Conservation (phyloP, 2,113 vertebrate species). For the Nothocercus nigrocapillus region DNA sequence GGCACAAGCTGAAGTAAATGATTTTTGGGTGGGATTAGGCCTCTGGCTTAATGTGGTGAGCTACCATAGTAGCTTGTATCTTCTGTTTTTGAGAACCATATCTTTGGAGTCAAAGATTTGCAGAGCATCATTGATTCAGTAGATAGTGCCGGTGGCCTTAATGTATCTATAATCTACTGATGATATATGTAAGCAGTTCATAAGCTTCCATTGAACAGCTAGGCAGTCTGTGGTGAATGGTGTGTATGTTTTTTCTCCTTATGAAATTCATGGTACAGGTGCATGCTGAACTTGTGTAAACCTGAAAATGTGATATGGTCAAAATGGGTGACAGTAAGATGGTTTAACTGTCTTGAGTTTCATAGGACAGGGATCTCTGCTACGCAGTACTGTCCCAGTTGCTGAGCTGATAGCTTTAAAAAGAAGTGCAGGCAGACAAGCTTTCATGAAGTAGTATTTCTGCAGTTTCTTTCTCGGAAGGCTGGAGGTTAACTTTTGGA, state of each 20-base stretch:
- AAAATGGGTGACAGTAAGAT: constrained; percentile 12
- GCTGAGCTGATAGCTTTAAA: background rate
- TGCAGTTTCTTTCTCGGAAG: constrained; percentile 21
- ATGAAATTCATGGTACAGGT: constrained; percentile 44
- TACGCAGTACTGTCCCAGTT: constrained; percentile 15
- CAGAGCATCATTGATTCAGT: constrained; percentile 33
- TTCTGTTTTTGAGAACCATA: constrained; percentile 37
- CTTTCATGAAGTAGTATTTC: background rate
- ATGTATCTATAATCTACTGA: constrained; percentile 42
- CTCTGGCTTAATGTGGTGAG: constrained; percentile 53
- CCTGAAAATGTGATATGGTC: constrained; percentile 12
- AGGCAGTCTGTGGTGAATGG: constrained; percentile 49
- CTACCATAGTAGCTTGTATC: constrained; percentile 50
- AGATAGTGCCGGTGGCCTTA: constrained; percentile 51
- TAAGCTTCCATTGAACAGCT: constrained; percentile 12
- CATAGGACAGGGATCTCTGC: constrained; percentile 45
- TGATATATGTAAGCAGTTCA: background rate
- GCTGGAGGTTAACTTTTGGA: constrained; percentile 22
- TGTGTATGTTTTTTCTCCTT: constrained; percentile 48
- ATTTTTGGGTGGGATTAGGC: constrained; percentile 62
- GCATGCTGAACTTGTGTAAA: constrained; percentile 37
- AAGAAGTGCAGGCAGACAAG: background rate
- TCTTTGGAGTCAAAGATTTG: constrained; percentile 14
- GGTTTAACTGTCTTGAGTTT: constrained; percentile 49
- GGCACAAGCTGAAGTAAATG: constrained; percentile 41